Percentiles rank a stretch among this genome's conserved stretches.
These are phyloP conservation scores for Drosophila villosipedis DNA, from an alignment of 2,888 invertebrate species.

Conservation along the genomic window DNA sequence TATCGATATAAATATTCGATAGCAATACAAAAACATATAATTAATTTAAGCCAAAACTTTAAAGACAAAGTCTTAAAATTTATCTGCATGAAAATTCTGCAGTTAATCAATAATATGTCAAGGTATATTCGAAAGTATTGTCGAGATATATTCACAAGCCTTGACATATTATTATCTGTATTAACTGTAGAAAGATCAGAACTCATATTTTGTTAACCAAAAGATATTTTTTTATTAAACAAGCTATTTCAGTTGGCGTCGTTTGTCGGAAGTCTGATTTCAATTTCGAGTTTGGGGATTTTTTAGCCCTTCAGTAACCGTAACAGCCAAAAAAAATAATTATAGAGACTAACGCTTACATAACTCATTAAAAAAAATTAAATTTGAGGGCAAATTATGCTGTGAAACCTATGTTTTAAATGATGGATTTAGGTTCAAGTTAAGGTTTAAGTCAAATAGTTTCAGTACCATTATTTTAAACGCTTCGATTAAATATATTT, in stretches of 20 bases:
- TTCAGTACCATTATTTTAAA: not conserved
- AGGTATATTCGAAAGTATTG: not conserved
- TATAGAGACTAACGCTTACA: fast-evolving
- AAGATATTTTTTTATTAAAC: not conserved
- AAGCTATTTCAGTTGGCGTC: not conserved
- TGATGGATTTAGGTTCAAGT: not conserved
- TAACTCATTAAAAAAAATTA: no score
- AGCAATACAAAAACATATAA: not conserved
- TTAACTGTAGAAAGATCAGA: not conserved
- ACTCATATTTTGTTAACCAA: not conserved
- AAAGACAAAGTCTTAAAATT: not conserved
- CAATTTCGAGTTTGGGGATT: no score
- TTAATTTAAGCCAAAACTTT: not conserved
- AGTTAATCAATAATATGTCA: not conserved
- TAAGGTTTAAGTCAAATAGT: no score
- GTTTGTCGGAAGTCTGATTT: not conserved
- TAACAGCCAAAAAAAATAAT: no score
- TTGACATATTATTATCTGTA: not conserved
- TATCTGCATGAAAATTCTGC: not conserved
- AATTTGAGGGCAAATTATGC: no score
- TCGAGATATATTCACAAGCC: not conserved
- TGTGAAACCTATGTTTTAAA: not conserved
- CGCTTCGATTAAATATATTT: not conserved
- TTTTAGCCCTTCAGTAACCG: no score
- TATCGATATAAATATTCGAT: no score